Base-by-base conservation (phyloP, 2,113 vertebrate genomes). In the Pterocles gutturalis region DNA sequence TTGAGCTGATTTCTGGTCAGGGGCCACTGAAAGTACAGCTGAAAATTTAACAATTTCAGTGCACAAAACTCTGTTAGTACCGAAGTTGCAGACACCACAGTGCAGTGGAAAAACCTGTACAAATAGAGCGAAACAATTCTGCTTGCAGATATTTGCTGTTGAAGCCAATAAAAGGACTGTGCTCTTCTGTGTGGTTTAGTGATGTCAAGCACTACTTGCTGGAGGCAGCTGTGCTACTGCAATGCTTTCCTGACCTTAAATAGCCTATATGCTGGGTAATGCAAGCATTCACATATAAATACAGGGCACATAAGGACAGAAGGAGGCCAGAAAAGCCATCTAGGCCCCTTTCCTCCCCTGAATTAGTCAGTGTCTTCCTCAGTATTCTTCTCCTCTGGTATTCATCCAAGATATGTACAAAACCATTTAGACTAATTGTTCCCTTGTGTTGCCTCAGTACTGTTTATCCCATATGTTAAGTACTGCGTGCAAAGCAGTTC, bases 381-480 rank as follows among this genome's bases (percentile, higher is more conserved):
- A 83, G 93, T 97, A 89, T 97, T 97, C 90, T 97, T 96, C 87
- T 88, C 90, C 84, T 76, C 97, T 98, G 98, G 95, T 97, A 57
- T 96, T 97, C 96, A 89, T 97, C 98, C 98, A 98, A 91, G 91
- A 75, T 96, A 95, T 97, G 98, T 70, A 96, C 95, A 97, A 96
- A 97, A 93, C 93, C 55, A 15, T 98, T 98, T 96, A 96, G 85
- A 90, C 93, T 98, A 97, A 98, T 98, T 97, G 97, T 97, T 98
- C 97, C 97, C 97, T 97, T 97, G 98, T 97, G 96, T 97, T 97
- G 95, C 89, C 89, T 97, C 93, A 83, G 96, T 93, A 80, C 91
- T 97, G 97, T 97, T 98, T 97, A 94, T 98, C 98, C 98, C 98
- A 98, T 98, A 98, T 97, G 93, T 97, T 98, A 96, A 97, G 92